These are phyloP conservation scores for Molossus alvarezi DNA, from an alignment of 2,797 vertebrate genomes.

Conservation along the genomic window DNA sequence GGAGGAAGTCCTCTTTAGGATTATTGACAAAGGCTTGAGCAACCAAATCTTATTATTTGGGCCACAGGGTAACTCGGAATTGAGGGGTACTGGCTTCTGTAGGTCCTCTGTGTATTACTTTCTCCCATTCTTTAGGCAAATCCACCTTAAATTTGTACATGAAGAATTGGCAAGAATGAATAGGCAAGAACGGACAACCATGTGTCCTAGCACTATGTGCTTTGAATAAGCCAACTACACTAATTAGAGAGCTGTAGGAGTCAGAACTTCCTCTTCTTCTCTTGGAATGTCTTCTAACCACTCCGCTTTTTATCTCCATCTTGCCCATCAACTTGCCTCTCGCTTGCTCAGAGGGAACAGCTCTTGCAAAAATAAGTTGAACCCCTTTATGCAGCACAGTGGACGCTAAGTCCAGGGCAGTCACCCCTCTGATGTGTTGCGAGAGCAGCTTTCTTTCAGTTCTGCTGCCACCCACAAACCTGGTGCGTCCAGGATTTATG, in stretches of 20 bases:
- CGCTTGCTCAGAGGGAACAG: neutral
- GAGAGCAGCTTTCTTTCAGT: neutral
- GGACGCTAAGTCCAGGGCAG: neutral
- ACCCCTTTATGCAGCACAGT: neutral
- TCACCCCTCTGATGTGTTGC: neutral
- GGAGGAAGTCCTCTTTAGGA: neutral
- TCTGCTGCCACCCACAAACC: neutral
- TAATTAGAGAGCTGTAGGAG: neutral
- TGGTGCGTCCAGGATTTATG: neutral
- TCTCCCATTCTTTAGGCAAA: neutral
- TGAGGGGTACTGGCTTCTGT: neutral
- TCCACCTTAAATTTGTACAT: conserved; percentile 28
- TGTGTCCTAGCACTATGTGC: neutral
- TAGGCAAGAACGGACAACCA: neutral
- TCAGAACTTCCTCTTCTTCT: conserved; percentile 32
- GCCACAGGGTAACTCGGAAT: neutral
- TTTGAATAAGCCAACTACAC: neutral
- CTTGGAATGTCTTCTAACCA: neutral
- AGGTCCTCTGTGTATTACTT: neutral
- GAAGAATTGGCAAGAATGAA: neutral
- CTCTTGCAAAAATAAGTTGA: conserved; percentile 12
- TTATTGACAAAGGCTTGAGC: neutral
- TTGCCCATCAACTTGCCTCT: neutral
- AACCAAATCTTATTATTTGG: neutral
- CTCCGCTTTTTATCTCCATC: neutral